These are phyloP conservation scores for Anas bernieri DNA, from an alignment of 2,797 vertebrate genomes.

Conservation along the genomic window DNA sequence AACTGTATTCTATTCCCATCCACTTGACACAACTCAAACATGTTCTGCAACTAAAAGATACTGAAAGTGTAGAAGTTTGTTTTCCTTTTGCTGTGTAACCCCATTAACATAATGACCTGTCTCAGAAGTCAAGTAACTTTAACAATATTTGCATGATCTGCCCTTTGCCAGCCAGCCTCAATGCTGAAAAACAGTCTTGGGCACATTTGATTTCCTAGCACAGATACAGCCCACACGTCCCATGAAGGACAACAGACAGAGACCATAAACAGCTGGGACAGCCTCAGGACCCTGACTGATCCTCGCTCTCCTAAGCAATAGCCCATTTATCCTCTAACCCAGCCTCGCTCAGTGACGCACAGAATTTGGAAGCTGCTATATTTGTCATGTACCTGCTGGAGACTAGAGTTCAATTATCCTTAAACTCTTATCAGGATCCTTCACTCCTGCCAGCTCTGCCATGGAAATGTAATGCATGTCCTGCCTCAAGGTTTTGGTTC, in stretches of 20 bases:
- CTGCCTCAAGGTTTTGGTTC: slow-evolving; percentile 63
- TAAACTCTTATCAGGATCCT: slow-evolving; percentile 37
- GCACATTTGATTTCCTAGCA: background rate
- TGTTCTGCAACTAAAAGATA: background rate
- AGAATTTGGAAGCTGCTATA: background rate
- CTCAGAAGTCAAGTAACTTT: background rate
- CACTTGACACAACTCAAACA: background rate
- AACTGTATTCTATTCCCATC: background rate
- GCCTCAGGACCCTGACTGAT: background rate
- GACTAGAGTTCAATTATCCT: slow-evolving; percentile 42
- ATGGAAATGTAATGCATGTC: slow-evolving; percentile 36
- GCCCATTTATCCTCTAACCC: slow-evolving; percentile 6
- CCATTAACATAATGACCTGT: background rate
- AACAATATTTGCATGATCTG: background rate
- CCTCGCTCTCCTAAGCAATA: background rate
- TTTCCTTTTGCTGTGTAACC: background rate
- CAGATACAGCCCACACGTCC: background rate
- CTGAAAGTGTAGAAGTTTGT: background rate
- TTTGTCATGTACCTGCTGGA: slow-evolving; percentile 27
- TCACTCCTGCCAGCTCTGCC: slow-evolving; percentile 35
- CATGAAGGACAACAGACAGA: background rate
- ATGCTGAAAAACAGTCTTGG: background rate
- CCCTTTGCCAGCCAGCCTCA: background rate
- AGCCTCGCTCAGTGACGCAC: fast-evolving
- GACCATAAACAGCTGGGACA: background rate